Evolutionary conservation across 2,888 invertebrate genomes (phyloP).

Genomic region (Tanytarsus gracilentus): DNA sequence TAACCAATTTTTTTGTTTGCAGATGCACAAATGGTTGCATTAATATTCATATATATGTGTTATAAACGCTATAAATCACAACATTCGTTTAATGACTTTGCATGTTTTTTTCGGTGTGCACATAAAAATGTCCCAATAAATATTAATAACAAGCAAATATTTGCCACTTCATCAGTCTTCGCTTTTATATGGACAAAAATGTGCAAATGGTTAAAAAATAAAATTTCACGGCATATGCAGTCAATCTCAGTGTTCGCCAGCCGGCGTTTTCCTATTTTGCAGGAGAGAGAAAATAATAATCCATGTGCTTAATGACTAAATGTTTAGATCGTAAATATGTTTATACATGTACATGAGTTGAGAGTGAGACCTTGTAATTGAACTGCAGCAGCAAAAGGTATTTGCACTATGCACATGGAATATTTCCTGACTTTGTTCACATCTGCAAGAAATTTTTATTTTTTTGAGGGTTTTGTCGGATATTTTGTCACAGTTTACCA

Average conservation of each 20-base stretch:
- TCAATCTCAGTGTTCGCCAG: too few relatives aligned
- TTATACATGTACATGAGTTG: background rate
- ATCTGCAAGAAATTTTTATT: too few relatives aligned
- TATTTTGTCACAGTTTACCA: too few relatives aligned
- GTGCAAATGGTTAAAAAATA: constrained; percentile 20
- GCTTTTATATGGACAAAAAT: background rate
- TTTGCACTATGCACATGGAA: constrained; percentile 24
- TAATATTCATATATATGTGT: too few relatives aligned
- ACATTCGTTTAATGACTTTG: constrained; percentile 27
- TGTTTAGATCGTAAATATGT: constrained; percentile 23
- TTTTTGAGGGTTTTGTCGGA: too few relatives aligned
- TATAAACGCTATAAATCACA: constrained; percentile 15
- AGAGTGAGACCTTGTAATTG: constrained; percentile 26
- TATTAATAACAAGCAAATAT: constrained; percentile 20
- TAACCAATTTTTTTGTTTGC: too few relatives aligned
- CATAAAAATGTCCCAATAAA: constrained; percentile 22
- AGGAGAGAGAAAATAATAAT: constrained; percentile 17
- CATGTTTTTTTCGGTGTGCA: background rate
- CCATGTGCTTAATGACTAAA: constrained; percentile 26
- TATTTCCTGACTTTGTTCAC: constrained; percentile 12
- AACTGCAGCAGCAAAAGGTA: constrained; percentile 27
- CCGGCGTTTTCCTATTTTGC: background rate
- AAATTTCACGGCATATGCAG: constrained; percentile 25
- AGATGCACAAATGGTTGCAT: too few relatives aligned
- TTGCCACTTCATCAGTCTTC: constrained; percentile 27